phyloP scores from a whole-genome alignment of 2,888 invertebrate species.

The Leptinotarsa rubiginosa region DNA sequence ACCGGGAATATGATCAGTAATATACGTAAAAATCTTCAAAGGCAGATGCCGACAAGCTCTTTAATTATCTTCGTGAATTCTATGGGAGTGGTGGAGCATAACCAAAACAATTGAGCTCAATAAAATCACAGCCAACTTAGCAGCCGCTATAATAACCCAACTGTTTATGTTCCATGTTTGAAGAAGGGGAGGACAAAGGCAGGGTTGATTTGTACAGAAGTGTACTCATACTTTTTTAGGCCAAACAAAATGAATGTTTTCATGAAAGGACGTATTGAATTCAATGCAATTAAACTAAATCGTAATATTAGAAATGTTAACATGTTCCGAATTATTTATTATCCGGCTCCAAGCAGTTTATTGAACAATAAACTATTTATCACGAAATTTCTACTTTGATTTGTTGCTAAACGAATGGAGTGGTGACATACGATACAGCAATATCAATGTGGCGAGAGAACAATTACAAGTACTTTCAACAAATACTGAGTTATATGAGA shows the following conservation, averaged over 20 bases:
- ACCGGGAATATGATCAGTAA: constrained; percentile 41
- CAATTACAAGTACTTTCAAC: constrained; percentile 7
- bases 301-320: neutral
- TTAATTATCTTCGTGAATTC: constrained; percentile 49
- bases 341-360: constrained; percentile 7
- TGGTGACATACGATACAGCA: neutral
- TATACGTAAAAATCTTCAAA: constrained; percentile 47
- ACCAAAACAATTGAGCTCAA: constrained; percentile 49
- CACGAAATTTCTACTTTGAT: constrained; percentile 4
- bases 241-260: neutral
- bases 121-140: constrained; percentile 49
- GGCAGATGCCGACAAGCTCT: constrained; percentile 44
- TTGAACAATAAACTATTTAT: constrained; percentile 23
- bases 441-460: neutral
- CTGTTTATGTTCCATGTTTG: constrained; percentile 23
- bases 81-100: constrained; percentile 47
- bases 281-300: neutral
- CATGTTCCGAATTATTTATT: constrained; percentile 13
- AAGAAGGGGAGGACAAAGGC: constrained; percentile 8
- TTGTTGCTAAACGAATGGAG: neutral
- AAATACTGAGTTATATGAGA: neutral
- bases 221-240: neutral
- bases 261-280: neutral
- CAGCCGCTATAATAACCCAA: constrained; percentile 26
- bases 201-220: neutral